Evolutionary conservation across 2,888 invertebrate species (phyloP).

Genomic region (Pediacus dermestoides): DNA sequence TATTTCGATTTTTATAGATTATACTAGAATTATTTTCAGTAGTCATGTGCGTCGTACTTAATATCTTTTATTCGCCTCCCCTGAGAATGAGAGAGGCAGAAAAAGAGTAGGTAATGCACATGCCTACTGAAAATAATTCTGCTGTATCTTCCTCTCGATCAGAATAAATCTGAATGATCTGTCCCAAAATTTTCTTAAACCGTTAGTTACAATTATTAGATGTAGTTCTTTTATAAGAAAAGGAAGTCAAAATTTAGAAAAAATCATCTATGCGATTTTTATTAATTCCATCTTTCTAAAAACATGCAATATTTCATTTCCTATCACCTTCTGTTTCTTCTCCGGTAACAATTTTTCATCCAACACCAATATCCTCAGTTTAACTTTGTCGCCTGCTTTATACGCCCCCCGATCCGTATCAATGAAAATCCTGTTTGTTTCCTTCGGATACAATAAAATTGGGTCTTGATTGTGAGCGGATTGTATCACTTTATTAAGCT

Average conservation of each 20-base stretch:
- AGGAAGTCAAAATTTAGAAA: neutral
- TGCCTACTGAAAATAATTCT: too few species aligned
- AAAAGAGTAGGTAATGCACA: too few species aligned
- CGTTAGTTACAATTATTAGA: too few species aligned
- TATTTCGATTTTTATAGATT: too few species aligned
- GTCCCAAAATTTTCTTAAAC: too few species aligned
- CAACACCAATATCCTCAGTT: constrained; percentile 53
- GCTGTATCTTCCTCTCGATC: too few species aligned
- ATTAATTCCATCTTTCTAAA: constrained; percentile 4
- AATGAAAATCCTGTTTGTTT: constrained; percentile 50
- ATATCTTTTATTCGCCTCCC: too few species aligned
- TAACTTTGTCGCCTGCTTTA: constrained; percentile 56
- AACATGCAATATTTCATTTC: constrained; percentile 25
- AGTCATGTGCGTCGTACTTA: too few species aligned
- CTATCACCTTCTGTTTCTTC: constrained; percentile 24
- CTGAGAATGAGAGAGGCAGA: too few species aligned
- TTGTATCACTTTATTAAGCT: constrained; percentile 33
- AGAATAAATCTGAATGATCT: too few species aligned
- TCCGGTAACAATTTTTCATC: constrained; percentile 52
- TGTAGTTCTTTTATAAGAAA: too few species aligned
- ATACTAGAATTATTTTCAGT: too few species aligned
- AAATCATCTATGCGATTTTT: constrained; percentile 14
- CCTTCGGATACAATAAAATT: constrained; percentile 45
- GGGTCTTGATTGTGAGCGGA: constrained; percentile 42
- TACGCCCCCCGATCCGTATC: constrained; percentile 57